phyloP scores from a whole-genome alignment of 64 coral and sea anemone genomes.

The Montipora capricornis region DNA sequence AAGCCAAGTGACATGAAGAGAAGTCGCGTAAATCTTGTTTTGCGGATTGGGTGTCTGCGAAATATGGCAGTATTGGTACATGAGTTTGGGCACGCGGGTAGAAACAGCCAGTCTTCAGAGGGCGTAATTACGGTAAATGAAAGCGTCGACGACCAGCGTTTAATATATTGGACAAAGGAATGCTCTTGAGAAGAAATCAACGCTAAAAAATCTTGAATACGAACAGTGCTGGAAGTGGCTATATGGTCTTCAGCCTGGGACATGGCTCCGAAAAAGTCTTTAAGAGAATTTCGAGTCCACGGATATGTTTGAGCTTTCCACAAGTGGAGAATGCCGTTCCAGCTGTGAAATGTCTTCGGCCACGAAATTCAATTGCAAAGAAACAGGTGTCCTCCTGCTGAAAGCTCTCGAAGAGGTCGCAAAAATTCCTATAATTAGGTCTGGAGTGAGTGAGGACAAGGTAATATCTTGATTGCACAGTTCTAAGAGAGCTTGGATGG shows the following conservation, averaged over 20 bases:
- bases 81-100: slow-evolving; percentile 68
- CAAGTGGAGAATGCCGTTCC: slow-evolving; percentile 35
- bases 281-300: slow-evolving; percentile 14
- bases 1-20: not conserved
- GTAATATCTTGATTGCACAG: slow-evolving; percentile 55
- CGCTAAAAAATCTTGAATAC: not conserved
- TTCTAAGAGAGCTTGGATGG: slow-evolving; percentile 35
- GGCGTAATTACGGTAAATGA: not conserved
- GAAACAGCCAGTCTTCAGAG: slow-evolving; percentile 32
- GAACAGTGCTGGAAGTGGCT: slow-evolving; percentile 5
- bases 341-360: slow-evolving; percentile 31
- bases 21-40: slow-evolving; percentile 58
- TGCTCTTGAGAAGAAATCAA: not conserved
- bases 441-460: slow-evolving; percentile 34
- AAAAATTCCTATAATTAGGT: slow-evolving; percentile 9
- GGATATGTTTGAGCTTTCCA: not conserved
- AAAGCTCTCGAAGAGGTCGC: not conserved
- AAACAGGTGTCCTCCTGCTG: not conserved
- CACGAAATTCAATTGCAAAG: slow-evolving; percentile 39
- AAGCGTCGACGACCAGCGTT: not conserved
- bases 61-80: slow-evolving; percentile 59
- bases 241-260: slow-evolving; percentile 18
- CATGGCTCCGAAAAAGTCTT: slow-evolving; percentile 24
- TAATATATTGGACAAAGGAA: not conserved
- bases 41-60: slow-evolving; percentile 45